Percentiles rank a stretch among this genome's conserved stretches.
phyloP scores from a whole-genome alignment of 1,140 invertebrate genomes.

The Drosophila nannoptera region DNA sequence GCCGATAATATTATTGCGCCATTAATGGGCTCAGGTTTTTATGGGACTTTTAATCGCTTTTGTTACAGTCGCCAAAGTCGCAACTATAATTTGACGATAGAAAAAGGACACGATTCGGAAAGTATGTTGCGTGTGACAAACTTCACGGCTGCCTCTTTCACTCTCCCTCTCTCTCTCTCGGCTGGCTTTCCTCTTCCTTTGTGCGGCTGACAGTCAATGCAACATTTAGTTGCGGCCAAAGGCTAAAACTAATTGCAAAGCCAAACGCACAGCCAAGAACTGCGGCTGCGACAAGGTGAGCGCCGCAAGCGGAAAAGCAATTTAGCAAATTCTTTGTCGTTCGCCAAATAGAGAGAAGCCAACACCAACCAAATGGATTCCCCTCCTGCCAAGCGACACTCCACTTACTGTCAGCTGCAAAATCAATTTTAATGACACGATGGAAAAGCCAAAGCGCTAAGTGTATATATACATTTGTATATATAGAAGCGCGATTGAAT shows the following conservation, averaged over 20 bases:
- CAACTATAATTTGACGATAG: slow-evolving; percentile 70
- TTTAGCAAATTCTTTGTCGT: slow-evolving; percentile 75
- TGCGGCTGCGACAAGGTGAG: slow-evolving; percentile 41
- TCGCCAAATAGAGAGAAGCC: slow-evolving; percentile 73
- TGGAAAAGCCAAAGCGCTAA: slow-evolving; percentile 37
- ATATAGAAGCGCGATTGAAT: slow-evolving; percentile 39
- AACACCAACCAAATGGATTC: slow-evolving; percentile 46
- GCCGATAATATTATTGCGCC: slow-evolving; percentile 77
- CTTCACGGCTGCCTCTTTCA: neutral
- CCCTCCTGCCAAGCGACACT: neutral
- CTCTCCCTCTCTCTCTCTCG: neutral
- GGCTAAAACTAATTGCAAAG: slow-evolving; percentile 74
- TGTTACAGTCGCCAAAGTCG: slow-evolving; percentile 72
- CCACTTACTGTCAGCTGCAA: slow-evolving; percentile 36
- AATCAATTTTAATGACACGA: slow-evolving; percentile 76
- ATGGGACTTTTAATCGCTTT: slow-evolving; percentile 78
- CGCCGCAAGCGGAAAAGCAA: slow-evolving; percentile 67
- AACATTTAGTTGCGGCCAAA: slow-evolving; percentile 63
- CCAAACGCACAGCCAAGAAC: slow-evolving; percentile 64
- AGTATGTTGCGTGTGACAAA: slow-evolving; percentile 51
- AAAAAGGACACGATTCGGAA: slow-evolving; percentile 46
- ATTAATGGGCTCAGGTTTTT: slow-evolving; percentile 76
- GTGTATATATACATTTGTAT: slow-evolving; percentile 12
- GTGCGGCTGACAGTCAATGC: slow-evolving; percentile 54
- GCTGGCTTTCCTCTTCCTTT: slow-evolving; percentile 9